These are phyloP conservation scores for Falco cherrug DNA, from an alignment of 2,797 vertebrate species.

Conservation along the genomic window DNA sequence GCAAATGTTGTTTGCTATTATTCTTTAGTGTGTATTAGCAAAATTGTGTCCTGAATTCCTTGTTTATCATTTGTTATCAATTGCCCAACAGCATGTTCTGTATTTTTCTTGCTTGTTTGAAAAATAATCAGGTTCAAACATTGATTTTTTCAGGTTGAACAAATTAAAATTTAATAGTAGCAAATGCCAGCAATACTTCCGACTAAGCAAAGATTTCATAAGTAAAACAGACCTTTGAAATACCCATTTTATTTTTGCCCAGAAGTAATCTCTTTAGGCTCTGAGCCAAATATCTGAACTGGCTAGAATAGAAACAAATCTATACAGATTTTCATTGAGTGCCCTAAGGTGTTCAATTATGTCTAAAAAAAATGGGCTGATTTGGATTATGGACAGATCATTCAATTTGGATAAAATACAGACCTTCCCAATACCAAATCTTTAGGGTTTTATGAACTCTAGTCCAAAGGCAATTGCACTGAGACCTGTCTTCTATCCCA, in stretches of 20 bases:
- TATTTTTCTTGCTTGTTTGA: neutral
- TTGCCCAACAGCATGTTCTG: rapidly evolving
- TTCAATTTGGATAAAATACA: neutral
- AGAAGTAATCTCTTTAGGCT: neutral
- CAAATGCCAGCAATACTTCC: neutral
- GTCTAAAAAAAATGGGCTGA: neutral
- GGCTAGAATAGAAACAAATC: neutral
- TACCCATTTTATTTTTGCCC: neutral
- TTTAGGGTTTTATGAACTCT: neutral
- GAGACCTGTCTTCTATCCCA: neutral
- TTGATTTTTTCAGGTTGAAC: neutral
- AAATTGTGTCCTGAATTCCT: neutral
- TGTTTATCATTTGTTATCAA: neutral
- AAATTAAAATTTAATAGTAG: slow-evolving; percentile 8
- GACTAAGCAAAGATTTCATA: neutral
- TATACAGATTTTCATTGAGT: neutral
- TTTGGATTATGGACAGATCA: neutral
- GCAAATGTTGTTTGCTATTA: neutral
- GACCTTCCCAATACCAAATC: neutral
- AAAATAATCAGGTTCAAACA: neutral
- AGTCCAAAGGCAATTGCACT: neutral
- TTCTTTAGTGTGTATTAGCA: neutral
- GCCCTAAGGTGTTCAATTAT: neutral
- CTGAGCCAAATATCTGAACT: neutral
- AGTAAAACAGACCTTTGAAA: neutral